Evolutionary conservation across 2,797 vertebrate genomes (phyloP).

Genomic region (Taenioides sp.): DNA sequence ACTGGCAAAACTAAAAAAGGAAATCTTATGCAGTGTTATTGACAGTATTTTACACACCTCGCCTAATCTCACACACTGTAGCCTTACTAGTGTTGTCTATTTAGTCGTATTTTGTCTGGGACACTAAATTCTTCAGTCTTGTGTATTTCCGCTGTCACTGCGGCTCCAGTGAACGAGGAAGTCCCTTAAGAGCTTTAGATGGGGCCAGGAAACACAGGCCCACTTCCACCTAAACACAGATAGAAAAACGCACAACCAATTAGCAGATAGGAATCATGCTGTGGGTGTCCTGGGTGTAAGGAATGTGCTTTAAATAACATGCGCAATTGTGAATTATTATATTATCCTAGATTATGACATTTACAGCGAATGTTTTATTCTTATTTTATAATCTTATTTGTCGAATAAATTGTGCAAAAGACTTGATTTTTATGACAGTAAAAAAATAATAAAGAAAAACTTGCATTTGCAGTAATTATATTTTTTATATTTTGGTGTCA

Average conservation of each 20-base stretch:
- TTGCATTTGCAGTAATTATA: not conserved
- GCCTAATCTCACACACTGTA: not conserved
- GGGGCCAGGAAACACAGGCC: conserved; percentile 25
- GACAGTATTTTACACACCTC: not conserved
- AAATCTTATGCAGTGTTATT: not conserved
- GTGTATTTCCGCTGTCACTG: not conserved
- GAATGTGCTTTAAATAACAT: not conserved
- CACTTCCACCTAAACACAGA: conserved; percentile 2
- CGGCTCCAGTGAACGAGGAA: conserved; percentile 29
- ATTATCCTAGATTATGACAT: no score
- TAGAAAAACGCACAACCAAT: not conserved
- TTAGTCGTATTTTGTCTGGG: conserved; percentile 6
- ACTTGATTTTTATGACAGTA: no score
- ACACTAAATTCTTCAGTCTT: conserved; percentile 11
- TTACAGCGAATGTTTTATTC: not conserved
- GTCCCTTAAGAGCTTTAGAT: conserved; percentile 27
- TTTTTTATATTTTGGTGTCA: not conserved
- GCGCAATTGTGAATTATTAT: not conserved
- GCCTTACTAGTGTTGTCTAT: not conserved
- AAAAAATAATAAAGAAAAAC: not conserved
- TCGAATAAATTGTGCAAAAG: not conserved
- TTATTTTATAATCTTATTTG: not conserved
- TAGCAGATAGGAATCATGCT: not conserved
- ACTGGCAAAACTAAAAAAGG: not conserved
- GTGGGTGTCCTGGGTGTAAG: not conserved